A percentile compares a stretch with the other conserved stretches of the same genome.
Evolutionary conservation across 2,888 invertebrate genomes (phyloP).

Genomic region (Drosophila nigritarsus): DNA sequence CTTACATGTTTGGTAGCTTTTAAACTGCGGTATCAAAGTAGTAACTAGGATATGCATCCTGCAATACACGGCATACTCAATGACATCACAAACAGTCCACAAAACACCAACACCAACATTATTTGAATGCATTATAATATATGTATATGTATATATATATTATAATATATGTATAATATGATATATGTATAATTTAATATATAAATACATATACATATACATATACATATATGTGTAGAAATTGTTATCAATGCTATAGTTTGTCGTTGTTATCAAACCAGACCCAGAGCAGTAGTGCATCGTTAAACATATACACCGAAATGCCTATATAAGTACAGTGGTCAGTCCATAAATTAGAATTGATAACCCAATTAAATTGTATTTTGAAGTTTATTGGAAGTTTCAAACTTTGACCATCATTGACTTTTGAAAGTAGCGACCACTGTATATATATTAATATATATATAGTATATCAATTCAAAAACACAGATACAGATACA

Average conservation of each 20-base stretch:
- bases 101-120: neutral
- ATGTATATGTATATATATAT: neutral
- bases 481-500: no score
- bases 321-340: slow-evolving; percentile 2
- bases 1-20: no score
- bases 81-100: neutral
- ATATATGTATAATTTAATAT: no score
- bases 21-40: no score
- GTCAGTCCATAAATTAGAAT: neutral
- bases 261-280: slow-evolving; percentile 1
- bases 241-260: slow-evolving; percentile 3
- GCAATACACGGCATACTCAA: neutral
- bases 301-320: slow-evolving; percentile 6
- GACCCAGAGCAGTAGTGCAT: slow-evolving; percentile 9
- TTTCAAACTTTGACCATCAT: neutral
- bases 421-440: neutral
- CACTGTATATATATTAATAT: neutral
- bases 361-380: neutral
- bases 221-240: neutral
- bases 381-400: neutral
- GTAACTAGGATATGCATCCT: neutral
- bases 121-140: neutral
- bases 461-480: slow-evolving; percentile 18
- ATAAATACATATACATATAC: neutral
- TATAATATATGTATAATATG: no score